A percentile compares a stretch with the other conserved stretches of the same genome.
These are phyloP conservation scores for Lysandra coridon DNA, from an alignment of 2,888 invertebrate species.

Conservation along the genomic window DNA sequence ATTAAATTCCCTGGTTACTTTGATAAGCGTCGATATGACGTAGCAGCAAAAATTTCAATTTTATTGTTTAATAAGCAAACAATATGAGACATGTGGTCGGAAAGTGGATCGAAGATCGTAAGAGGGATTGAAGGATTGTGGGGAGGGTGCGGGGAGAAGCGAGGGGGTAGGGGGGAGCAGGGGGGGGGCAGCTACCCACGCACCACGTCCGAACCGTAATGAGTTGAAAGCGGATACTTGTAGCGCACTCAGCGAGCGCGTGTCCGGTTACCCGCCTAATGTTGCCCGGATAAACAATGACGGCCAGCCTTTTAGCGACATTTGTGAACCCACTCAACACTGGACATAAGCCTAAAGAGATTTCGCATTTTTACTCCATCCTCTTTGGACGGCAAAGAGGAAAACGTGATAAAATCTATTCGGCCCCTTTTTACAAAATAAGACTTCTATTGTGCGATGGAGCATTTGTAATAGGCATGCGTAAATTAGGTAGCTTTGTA, in stretches of 20 bases:
- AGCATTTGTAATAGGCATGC: not conserved
- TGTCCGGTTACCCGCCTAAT: constrained; percentile 81
- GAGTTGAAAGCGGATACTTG: constrained; percentile 81
- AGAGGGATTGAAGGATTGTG: constrained; percentile 74
- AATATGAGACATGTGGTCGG: constrained; percentile 70
- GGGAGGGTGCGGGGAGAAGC: constrained; percentile 42
- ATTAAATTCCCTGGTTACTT: constrained; percentile 16
- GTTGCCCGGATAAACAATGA: constrained; percentile 80
- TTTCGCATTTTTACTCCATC: constrained; percentile 70
- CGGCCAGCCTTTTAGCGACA: constrained; percentile 81
- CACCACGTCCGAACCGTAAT: constrained; percentile 79
- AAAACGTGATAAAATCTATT: constrained; percentile 35
- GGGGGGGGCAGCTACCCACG: constrained; percentile 61
- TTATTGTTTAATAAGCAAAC: constrained; percentile 57
- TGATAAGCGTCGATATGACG: constrained; percentile 17
- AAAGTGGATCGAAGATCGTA: constrained; percentile 78
- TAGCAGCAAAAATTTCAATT: constrained; percentile 30
- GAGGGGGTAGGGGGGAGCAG: constrained; percentile 49
- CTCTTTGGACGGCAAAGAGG: constrained; percentile 58
- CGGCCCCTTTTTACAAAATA: constrained; percentile 30
- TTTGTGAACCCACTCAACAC: constrained; percentile 80
- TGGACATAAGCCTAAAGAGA: constrained; percentile 79
- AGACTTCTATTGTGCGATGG: constrained; percentile 36
- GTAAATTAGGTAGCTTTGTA: not conserved
- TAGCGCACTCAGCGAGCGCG: constrained; percentile 80